A percentile compares a stretch with the other conserved stretches of the same genome.
Evolutionary conservation across 2,113 vertebrate species (phyloP).

Genomic region (Campylomormyrus numenius): DNA sequence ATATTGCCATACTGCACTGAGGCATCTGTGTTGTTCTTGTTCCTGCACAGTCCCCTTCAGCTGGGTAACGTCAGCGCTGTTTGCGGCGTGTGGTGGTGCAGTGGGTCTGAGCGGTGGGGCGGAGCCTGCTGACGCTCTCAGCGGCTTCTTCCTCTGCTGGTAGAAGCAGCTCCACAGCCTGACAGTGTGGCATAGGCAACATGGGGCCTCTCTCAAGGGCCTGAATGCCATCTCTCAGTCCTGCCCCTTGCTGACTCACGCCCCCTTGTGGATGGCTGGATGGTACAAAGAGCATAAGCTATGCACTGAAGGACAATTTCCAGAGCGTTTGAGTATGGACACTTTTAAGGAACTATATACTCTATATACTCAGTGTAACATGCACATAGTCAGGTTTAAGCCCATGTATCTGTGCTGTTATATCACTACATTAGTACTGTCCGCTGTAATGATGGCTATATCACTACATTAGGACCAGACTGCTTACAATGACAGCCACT

Average conservation of each 20-base stretch:
- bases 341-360: no score
- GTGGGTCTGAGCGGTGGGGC: conserved; percentile 7
- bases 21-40: background rate
- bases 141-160: conserved; percentile 18
- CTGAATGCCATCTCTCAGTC: conserved; percentile 5
- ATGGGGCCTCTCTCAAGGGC: conserved; percentile 33
- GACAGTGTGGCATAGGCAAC: conserved; percentile 36
- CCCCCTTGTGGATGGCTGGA: background rate
- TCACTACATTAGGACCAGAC: background rate
- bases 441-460: background rate
- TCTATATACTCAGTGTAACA: background rate
- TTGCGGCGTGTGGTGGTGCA: conserved; percentile 23
- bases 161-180: conserved; percentile 39
- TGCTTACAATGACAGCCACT: background rate
- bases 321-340: background rate
- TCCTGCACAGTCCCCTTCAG: background rate
- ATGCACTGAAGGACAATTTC: background rate
- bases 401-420: background rate
- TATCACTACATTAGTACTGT: background rate
- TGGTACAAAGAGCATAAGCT: background rate
- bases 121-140: conserved; percentile 25
- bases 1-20: background rate
- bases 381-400: background rate
- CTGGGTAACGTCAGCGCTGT: conserved; percentile 37
- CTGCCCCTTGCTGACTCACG: conserved; percentile 20